Base-by-base conservation (phyloP, 2,113 vertebrate species). In the Sinocyclocheilus maitianheensis region DNA sequence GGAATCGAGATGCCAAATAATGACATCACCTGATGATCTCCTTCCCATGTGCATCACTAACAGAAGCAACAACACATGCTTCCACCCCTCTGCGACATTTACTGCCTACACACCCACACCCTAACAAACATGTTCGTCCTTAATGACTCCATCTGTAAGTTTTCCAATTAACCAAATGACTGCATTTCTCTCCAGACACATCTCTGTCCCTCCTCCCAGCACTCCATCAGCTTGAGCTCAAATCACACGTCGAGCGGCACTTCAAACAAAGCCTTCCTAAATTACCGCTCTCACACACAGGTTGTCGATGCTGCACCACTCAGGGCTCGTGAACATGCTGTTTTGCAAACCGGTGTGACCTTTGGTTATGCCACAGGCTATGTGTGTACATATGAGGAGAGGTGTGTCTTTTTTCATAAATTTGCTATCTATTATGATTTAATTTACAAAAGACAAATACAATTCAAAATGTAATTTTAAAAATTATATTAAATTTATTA, bases 201-300 rank as follows among this genome's bases (percentile, higher is more conserved):
- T 55, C 16, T 77, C 88, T 85, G 88, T 89, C 80, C 51, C 6
- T 72, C 60, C 84, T 77, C 26, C 86, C 86, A 89, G 88, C 81
- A 69, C 81, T 74, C 76, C 1, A 71, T 77, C 88, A 84, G 84
- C 89, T 0, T 81, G 55, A 51, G 80, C 24, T 65, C 16, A 81
- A 81, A 69, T 51, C 80, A 69, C 62, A 30, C 5, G 24, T 69
- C 1, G 24, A 51, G 43, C 26, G 0, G 18, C 63, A 82, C 63
- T 82, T 71, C 80, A 82, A 82, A 82, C 63, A 51, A 71, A 82
- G 63, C 62, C 46, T 51, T 82, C 43, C 80, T 82, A 82, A 71
- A 82, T 82, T 51, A 82, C 43, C 2, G 80, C 46, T 82, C 63
- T 82, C 80, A 71, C 80, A 82, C 46, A 51, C 63, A 82, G 80